Conservation (phyloP, 1,140 invertebrate genomes). For the Thereuonema tuberculata region DNA sequence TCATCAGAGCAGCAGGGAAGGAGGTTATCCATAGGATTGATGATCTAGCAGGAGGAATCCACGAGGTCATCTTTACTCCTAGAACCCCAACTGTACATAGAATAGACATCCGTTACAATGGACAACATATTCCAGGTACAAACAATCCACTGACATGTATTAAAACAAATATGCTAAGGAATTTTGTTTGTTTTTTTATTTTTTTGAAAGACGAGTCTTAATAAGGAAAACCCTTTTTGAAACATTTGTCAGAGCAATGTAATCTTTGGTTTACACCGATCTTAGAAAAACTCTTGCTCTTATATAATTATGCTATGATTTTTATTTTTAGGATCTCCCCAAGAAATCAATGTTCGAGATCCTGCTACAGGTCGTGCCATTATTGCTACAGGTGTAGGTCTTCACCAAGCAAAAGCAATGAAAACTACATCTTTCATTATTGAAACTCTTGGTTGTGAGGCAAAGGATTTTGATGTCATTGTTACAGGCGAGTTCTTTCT, state of each 20-base stretch:
- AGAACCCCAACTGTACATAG: slow-evolving; percentile 62
- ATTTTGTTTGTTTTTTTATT: too few relatives aligned
- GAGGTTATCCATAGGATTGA: slow-evolving; percentile 53
- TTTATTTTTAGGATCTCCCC: slow-evolving; percentile 33
- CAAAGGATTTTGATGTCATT: slow-evolving; percentile 80
- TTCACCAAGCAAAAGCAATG: slow-evolving; percentile 66
- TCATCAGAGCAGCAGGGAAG: slow-evolving; percentile 59
- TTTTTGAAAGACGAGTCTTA: too few relatives aligned
- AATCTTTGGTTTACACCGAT: too few relatives aligned
- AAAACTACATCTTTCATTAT: slow-evolving; percentile 74
- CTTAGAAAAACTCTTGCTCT: too few relatives aligned
- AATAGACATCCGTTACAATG: slow-evolving; percentile 62
- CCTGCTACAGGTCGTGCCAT: slow-evolving; percentile 54
- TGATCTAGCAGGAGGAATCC: slow-evolving; percentile 40
- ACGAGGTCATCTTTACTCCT: slow-evolving; percentile 70
- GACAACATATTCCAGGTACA: slow-evolving; percentile 34
- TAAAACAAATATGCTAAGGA: too few relatives aligned
- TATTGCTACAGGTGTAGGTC: slow-evolving; percentile 56
- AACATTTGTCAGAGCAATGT: too few relatives aligned
- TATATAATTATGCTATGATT: not conserved
- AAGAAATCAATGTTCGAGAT: slow-evolving; percentile 39
- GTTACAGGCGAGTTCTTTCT: slow-evolving; percentile 39
- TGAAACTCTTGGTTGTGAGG: slow-evolving; percentile 66
- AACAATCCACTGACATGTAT: slow-evolving; percentile 12
- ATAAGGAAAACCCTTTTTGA: too few relatives aligned